Percentiles rank a stretch among this genome's conserved stretches.
These are phyloP conservation scores for Tethya wilhelma DNA, from an alignment of 37 sponge, comb jelly and placozoan genomes.

Conservation along the genomic window DNA sequence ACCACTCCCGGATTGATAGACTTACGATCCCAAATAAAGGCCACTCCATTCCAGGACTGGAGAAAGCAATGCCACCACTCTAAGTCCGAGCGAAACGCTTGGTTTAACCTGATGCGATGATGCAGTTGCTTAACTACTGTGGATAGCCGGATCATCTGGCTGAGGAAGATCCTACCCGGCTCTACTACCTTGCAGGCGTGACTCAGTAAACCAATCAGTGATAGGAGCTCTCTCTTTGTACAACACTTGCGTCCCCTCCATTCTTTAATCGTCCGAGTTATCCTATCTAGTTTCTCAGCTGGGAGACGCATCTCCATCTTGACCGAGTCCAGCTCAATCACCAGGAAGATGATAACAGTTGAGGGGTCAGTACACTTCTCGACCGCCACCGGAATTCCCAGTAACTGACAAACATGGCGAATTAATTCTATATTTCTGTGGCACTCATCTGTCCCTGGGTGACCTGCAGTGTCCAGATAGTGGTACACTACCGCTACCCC, in stretches of 20 bases:
- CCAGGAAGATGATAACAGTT: constrained; percentile 14
- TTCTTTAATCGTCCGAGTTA: neutral
- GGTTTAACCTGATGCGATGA: constrained; percentile 37
- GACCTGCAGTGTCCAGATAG: constrained; percentile 24
- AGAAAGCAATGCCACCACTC: constrained; percentile 1
- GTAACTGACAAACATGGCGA: neutral
- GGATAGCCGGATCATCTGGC: constrained; percentile 24
- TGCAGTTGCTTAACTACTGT: constrained; percentile 2
- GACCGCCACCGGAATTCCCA: constrained; percentile 25
- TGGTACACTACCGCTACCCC: constrained; percentile 9
- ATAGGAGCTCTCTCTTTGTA: constrained; percentile 25
- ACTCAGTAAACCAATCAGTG: constrained; percentile 29
- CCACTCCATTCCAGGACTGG: constrained; percentile 33
- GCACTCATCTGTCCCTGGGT: neutral
- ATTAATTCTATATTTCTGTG: neutral
- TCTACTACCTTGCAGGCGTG: constrained; percentile 47
- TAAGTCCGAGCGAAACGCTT: constrained; percentile 37
- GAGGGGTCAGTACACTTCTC: constrained; percentile 30
- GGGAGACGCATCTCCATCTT: constrained; percentile 7
- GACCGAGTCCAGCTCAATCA: constrained; percentile 20
- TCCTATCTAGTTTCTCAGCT: constrained; percentile 9
- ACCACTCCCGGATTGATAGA: neutral
- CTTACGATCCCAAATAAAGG: neutral
- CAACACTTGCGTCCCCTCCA: constrained; percentile 21
- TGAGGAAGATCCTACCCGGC: constrained; percentile 30